Evolutionary conservation across 2,888 invertebrate genomes (phyloP).

Genomic region (Druceiella hillmani): DNA sequence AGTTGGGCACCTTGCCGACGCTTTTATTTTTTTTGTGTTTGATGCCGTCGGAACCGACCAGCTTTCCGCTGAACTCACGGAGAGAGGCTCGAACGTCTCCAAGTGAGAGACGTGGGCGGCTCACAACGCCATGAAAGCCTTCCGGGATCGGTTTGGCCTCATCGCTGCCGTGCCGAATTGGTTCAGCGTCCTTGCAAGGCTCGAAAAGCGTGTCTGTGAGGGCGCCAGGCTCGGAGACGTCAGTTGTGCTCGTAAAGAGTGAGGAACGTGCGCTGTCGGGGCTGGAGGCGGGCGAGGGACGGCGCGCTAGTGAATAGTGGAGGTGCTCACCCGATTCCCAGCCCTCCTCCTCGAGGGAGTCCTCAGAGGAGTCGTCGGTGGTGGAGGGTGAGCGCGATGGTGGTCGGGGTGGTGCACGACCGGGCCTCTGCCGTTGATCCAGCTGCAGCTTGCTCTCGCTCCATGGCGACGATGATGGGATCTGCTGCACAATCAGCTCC

Average conservation of each 20-base stretch:
- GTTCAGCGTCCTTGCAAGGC: conserved; percentile 5
- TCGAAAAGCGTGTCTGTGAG: conserved; percentile 8
- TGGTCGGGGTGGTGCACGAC: conserved; percentile 23
- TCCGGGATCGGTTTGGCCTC: too few species aligned
- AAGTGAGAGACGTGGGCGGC: conserved; percentile 29
- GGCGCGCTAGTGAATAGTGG: neutral
- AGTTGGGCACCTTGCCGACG: neutral
- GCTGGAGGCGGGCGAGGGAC: neutral
- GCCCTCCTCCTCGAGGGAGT: conserved; percentile 44
- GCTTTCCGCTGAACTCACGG: conserved; percentile 34
- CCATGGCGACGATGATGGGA: conserved; percentile 43
- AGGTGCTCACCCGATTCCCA: conserved; percentile 73
- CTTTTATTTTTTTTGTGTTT: neutral
- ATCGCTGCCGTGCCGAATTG: too few species aligned
- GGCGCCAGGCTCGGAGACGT: conserved; percentile 8
- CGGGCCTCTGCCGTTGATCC: conserved; percentile 15
- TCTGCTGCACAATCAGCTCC: conserved; percentile 56
- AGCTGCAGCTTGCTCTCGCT: too few species aligned
- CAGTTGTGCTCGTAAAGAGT: conserved; percentile 1
- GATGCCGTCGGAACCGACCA: conserved; percentile 23
- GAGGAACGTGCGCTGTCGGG: conserved; percentile 4
- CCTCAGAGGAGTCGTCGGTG: conserved; percentile 31
- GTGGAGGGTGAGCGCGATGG: conserved; percentile 26
- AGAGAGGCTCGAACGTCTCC: conserved; percentile 34
- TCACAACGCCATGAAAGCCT: too few species aligned